Percentiles rank a stretch among this genome's conserved stretches.
Conservation (phyloP, 2,113 vertebrate genomes). For the Phoenicopterus ruber region DNA sequence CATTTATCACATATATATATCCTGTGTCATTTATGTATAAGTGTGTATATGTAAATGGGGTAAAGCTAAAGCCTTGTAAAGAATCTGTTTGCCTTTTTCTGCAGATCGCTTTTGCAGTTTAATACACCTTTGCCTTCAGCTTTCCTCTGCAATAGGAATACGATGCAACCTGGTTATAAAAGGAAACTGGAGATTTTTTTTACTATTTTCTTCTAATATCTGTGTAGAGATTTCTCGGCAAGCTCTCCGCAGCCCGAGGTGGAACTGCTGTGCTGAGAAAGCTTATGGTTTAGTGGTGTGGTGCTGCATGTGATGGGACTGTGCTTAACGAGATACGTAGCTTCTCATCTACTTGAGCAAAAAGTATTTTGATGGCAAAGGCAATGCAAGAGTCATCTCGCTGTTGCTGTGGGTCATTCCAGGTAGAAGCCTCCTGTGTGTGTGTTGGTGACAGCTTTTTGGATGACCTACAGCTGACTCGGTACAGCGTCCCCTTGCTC, state of each 20-base stretch:
- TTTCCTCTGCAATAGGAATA: not conserved
- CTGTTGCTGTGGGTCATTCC: rapidly evolving
- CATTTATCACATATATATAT: not conserved
- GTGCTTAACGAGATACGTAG: not conserved
- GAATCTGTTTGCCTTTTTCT: not conserved
- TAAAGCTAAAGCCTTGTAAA: not conserved
- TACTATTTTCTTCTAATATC: not conserved
- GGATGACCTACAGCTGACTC: not conserved
- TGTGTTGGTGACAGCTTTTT: not conserved
- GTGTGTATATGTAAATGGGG: not conserved
- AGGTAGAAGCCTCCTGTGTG: not conserved
- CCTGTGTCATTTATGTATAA: not conserved
- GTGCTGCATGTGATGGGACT: not conserved
- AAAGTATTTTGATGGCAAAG: not conserved
- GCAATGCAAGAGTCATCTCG: rapidly evolving
- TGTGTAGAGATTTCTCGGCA: not conserved
- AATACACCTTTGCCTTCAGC: not conserved
- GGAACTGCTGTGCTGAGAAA: not conserved
- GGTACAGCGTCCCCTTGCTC: not conserved
- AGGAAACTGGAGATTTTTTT: not conserved
- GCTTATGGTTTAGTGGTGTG: not conserved
- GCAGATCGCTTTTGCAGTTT: not conserved
- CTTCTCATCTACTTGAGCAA: not conserved
- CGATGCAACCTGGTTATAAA: not conserved
- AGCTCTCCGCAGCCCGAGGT: not conserved